A percentile compares a stretch with the other conserved stretches of the same genome.
Conservation (phyloP, 37 sponge, comb jelly and placozoan genomes). For the Halichondria panicea region DNA sequence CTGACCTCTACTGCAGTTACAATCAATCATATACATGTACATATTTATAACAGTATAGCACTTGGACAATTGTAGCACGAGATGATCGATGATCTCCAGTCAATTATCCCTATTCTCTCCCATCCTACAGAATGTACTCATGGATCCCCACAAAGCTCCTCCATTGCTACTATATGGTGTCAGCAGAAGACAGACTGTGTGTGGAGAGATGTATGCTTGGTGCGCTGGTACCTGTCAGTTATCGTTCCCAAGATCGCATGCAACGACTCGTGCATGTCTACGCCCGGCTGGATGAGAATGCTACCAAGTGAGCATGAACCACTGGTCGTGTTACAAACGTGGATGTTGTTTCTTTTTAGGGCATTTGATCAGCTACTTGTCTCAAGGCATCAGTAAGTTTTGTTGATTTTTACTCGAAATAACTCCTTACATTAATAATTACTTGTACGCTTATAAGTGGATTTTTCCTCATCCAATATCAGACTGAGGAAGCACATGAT, state of each 20-base stretch:
- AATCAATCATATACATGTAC: no score
- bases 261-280: conserved; percentile 62
- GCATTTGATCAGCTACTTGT: conserved; percentile 52
- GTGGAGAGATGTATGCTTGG: conserved; percentile 70
- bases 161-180: conserved; percentile 73
- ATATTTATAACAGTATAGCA: no score
- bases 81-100: no score
- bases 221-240: conserved; percentile 69
- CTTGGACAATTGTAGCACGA: no score
- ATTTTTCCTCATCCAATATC: no score
- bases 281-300: conserved; percentile 66
- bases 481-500: no score
- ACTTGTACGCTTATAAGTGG: no score
- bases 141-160: conserved; percentile 93
- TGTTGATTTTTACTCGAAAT: neutral
- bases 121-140: no score
- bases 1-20: no score
- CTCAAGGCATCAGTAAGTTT: conserved; percentile 35
- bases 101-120: neutral
- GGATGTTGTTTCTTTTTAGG: conserved; percentile 14
- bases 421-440: no score
- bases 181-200: conserved; percentile 60
- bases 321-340: neutral
- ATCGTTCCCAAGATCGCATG: conserved; percentile 62
- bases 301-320: conserved; percentile 18